Base-by-base conservation (phyloP, 2,888 invertebrate species). In the Chesias legatella region DNA sequence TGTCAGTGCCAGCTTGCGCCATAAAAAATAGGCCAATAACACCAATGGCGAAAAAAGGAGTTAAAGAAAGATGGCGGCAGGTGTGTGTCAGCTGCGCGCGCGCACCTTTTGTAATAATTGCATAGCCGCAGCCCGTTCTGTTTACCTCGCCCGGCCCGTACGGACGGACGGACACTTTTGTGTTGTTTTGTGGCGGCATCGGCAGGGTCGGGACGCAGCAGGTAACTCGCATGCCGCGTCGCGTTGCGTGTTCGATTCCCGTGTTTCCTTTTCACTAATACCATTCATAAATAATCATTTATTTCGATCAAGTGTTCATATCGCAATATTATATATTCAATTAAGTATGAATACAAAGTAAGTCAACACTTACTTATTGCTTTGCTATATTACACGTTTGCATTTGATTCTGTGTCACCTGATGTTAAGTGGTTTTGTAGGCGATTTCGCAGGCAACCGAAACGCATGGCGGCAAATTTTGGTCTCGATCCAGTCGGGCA, bases 11-110 rank as follows among this genome's bases (percentile, higher is more conserved):
- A 85, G 83, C 86, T 86, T 86, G 86, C 81, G 75, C 76, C 77
- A 75, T 84, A 85, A 86, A 86, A 86, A 88, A 88, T 86, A 86
- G 86, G 85, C 86, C 84, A 88, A 84, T 84, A 85, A 83, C 84
- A 75, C 70, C 75, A 73, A 78, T 77, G 78, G 82, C 81, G 71
- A 83, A 83, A 84, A 77, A 82, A 84, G 81, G 75, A 67, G 67
- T 66, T 72, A 74, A 70, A 84, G 81, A 82, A 85, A 83, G 83
- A 82, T 78, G 79, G 75, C 73, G 79, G 81, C 86, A 85, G 86
- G 84, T 85, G 86, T 67, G 63, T 52, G 81, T 76, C 86, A 86
- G 85, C 86, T 86, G 86, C 80, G 58, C 67, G 57, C 74, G 65
- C 77, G 80, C 86, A 85, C 85, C 85, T 85, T 55, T 84, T 78